Conservation (phyloP, 2,888 invertebrate species). For the Dione vanillae region DNA sequence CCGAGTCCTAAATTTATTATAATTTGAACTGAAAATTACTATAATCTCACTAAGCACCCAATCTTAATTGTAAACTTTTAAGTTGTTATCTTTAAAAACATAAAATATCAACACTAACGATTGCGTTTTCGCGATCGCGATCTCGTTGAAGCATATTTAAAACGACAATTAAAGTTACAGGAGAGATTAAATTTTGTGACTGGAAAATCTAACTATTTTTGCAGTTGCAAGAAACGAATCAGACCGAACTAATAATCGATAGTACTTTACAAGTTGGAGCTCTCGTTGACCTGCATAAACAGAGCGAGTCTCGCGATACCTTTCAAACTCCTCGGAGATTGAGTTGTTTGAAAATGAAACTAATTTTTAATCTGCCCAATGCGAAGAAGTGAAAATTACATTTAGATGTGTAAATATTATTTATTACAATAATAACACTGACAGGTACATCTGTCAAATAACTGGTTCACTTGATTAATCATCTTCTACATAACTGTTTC, state of each 20-base stretch:
- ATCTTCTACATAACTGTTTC: too few relatives aligned
- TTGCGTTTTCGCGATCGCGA: neutral
- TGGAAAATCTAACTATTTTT: conserved; percentile 29
- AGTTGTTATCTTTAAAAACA: neutral
- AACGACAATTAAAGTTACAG: conserved; percentile 4
- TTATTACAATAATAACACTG: too few relatives aligned
- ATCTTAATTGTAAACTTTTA: neutral
- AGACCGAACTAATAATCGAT: conserved; percentile 45
- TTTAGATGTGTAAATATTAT: conserved; percentile 32
- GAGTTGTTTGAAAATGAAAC: conserved; percentile 40
- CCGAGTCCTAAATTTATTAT: too few relatives aligned
- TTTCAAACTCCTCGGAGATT: conserved; percentile 43
- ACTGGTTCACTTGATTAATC: too few relatives aligned
- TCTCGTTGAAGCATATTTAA: conserved; percentile 3
- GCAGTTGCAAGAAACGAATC: conserved; percentile 34
- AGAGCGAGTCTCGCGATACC: conserved; percentile 40
- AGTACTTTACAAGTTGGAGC: conserved; percentile 43
- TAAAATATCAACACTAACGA: conserved; percentile 2
- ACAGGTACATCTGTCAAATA: too few relatives aligned
- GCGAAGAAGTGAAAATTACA: conserved; percentile 33
- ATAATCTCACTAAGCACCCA: neutral
- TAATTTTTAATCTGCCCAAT: conserved; percentile 42
- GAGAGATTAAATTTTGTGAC: conserved; percentile 12
- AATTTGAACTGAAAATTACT: neutral
- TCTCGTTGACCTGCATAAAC: conserved; percentile 44